Conservation (phyloP, 2,888 invertebrate genomes). For the Apamea sordens region DNA sequence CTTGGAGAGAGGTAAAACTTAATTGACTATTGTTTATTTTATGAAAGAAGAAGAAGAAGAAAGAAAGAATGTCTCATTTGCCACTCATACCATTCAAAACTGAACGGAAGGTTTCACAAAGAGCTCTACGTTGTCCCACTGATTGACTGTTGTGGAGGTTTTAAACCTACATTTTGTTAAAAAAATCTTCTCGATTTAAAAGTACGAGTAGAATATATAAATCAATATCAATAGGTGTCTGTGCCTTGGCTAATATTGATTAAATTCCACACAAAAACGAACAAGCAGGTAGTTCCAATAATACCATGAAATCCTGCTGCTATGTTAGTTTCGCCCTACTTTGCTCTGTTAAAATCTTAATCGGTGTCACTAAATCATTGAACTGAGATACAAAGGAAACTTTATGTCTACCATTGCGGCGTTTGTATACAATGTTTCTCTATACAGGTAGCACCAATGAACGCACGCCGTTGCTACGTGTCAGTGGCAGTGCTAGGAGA, state of each 20-base stretch:
- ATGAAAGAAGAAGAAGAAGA: no score
- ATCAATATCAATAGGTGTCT: background rate
- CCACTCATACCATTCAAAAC: background rate
- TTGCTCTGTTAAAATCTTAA: background rate
- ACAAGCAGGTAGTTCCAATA: background rate
- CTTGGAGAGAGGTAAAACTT: conserved; percentile 93
- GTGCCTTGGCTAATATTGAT: background rate
- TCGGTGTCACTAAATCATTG: background rate
- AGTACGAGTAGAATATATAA: background rate
- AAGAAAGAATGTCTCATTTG: no score
- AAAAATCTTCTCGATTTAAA: background rate
- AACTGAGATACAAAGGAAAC: background rate
- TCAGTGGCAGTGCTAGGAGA: conserved; percentile 95
- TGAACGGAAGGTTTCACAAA: background rate
- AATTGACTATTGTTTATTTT: background rate
- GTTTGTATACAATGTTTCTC: background rate
- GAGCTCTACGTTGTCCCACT: no score
- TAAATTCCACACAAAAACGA: background rate
- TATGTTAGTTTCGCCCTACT: background rate
- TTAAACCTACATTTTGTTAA: background rate
- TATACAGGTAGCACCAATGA: conserved; percentile 95
- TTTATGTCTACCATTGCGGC: background rate
- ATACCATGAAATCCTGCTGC: background rate
- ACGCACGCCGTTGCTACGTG: conserved; percentile 96
- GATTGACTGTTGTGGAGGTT: background rate